Conservation (phyloP, 2,888 invertebrate genomes). For the Chydorus sphaericus region DNA sequence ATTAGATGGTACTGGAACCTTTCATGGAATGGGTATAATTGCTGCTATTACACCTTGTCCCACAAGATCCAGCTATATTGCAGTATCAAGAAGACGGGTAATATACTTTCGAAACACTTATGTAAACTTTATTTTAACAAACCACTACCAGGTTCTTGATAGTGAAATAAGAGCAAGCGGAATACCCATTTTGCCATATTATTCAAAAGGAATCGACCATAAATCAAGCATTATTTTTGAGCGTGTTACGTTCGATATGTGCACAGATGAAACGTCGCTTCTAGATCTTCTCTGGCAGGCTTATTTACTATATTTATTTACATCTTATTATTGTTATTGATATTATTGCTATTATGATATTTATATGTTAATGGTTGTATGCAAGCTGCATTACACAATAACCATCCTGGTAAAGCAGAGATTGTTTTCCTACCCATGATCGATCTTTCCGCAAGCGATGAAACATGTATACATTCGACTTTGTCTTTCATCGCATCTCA, state of each 20-base stretch:
- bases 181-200: background rate
- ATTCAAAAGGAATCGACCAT: too few relatives aligned
- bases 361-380: constrained; percentile 9
- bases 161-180: background rate
- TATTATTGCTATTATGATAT: too few relatives aligned
- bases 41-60: background rate
- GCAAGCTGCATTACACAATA: background rate
- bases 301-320: too few relatives aligned
- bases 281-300: too few relatives aligned
- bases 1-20: constrained; percentile 10
- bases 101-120: background rate
- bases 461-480: constrained; percentile 12
- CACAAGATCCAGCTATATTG: background rate
- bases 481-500: constrained; percentile 14
- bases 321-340: too few relatives aligned
- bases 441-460: constrained; percentile 12
- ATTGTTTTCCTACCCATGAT: constrained; percentile 11
- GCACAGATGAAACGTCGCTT: too few relatives aligned
- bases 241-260: background rate
- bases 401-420: constrained; percentile 12
- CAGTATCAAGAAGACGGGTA: background rate
- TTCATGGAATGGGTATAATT: constrained; percentile 14
- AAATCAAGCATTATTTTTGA: too few relatives aligned
- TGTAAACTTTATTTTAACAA: background rate
- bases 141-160: background rate